Percentiles rank a stretch among this genome's conserved stretches.
phyloP scores from a whole-genome alignment of 2,888 invertebrate species.

The Nasonovia ribisnigri region DNA sequence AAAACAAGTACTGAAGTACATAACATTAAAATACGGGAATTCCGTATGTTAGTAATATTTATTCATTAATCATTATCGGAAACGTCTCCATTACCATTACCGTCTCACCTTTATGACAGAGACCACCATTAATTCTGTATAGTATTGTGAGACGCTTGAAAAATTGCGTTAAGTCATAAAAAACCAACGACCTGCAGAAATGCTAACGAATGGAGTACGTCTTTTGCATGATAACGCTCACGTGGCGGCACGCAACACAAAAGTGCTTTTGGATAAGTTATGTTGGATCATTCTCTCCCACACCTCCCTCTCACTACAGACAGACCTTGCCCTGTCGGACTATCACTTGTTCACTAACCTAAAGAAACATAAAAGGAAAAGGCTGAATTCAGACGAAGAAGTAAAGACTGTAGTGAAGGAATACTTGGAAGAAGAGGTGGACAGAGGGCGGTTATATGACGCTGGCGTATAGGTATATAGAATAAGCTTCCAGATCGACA shows the following conservation, averaged over 20 bases:
- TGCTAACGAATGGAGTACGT: not conserved
- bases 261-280: not conserved
- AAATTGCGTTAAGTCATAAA: not conserved
- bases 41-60: no score
- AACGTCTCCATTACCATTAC: no score
- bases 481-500: constrained; percentile 4
- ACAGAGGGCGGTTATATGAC: not conserved
- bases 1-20: no score
- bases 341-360: constrained; percentile 4
- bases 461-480: no score
- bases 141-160: not conserved
- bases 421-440: not conserved
- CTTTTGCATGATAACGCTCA: constrained; percentile 39
- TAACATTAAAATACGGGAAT: no score
- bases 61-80: no score
- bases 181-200: not conserved
- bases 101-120: no score
- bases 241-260: constrained; percentile 9
- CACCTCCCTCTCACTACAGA: not conserved
- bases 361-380: not conserved
- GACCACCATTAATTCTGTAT: not conserved
- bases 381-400: constrained; percentile 20
- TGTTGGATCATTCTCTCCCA: not conserved
- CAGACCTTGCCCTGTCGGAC: not conserved
- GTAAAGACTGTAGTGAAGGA: no score